A percentile compares a stretch with the other conserved stretches of the same genome.
Conservation (phyloP, 2,797 vertebrate species). For the Silurus aristotelis region DNA sequence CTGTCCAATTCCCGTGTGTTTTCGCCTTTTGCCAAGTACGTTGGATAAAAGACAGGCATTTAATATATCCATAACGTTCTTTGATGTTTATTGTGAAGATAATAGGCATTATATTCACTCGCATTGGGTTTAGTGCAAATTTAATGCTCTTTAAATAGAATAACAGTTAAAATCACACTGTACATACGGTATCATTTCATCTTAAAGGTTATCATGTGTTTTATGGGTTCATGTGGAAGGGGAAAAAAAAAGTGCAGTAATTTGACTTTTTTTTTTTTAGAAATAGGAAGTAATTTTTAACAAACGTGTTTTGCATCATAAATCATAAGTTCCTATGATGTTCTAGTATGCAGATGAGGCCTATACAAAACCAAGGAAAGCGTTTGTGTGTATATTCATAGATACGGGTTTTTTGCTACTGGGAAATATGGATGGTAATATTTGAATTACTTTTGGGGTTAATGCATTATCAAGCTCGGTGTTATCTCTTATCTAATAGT, state of each 20-base stretch:
- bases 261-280: not conserved
- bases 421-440: not conserved
- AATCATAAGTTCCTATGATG: not conserved
- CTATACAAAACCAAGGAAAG: not conserved
- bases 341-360: not conserved
- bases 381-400: not conserved
- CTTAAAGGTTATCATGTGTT: not conserved
- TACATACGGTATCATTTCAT: not conserved
- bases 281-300: not conserved
- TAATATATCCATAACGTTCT: no score
- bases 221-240: not conserved
- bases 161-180: not conserved
- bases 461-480: not conserved
- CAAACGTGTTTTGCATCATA: not conserved
- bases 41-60: no score
- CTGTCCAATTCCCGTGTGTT: no score
- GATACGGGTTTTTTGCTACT: not conserved
- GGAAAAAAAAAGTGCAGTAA: not conserved
- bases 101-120: not conserved
- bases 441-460: not conserved
- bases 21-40: no score
- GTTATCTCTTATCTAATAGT: not conserved
- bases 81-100: no score
- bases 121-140: not conserved
- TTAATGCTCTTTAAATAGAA: not conserved